Percentiles rank a stretch among this genome's conserved stretches.
Conservation (phyloP, 1,140 invertebrate species). For the Nomia melanderi region DNA sequence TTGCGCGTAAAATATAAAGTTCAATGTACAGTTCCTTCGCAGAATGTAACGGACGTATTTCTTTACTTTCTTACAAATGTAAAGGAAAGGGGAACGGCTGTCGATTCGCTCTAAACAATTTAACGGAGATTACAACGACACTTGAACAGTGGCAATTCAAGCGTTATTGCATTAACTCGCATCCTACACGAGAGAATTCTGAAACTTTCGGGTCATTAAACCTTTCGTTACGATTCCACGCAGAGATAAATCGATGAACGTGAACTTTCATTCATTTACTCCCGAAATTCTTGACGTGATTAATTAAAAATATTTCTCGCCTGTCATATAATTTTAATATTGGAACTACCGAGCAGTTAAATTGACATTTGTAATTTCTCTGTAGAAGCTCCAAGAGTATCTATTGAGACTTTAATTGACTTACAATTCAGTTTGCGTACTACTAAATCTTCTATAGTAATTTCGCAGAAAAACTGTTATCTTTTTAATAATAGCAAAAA, state of each 20-base stretch:
- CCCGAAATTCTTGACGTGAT: neutral
- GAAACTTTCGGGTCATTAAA: slow-evolving; percentile 55
- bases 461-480: no score
- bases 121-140: slow-evolving; percentile 25
- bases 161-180: slow-evolving; percentile 58
- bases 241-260: no score
- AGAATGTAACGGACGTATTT: neutral
- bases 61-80: slow-evolving; percentile 6
- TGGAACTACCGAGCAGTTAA: no score
- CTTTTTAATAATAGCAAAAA: no score
- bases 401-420: no score
- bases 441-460: no score
- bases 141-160: slow-evolving; percentile 42
- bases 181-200: slow-evolving; percentile 45
- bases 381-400: no score
- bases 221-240: slow-evolving; percentile 30
- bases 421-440: no score
- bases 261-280: neutral
- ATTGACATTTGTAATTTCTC: no score
- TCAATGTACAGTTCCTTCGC: slow-evolving; percentile 27
- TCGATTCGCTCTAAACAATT: slow-evolving; percentile 13
- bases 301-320: neutral
- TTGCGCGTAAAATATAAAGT: slow-evolving; percentile 13
- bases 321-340: no score
- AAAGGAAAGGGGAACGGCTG: neutral